These are phyloP conservation scores for Apamea epomidion DNA, from an alignment of 2,888 invertebrate species.

Conservation along the genomic window DNA sequence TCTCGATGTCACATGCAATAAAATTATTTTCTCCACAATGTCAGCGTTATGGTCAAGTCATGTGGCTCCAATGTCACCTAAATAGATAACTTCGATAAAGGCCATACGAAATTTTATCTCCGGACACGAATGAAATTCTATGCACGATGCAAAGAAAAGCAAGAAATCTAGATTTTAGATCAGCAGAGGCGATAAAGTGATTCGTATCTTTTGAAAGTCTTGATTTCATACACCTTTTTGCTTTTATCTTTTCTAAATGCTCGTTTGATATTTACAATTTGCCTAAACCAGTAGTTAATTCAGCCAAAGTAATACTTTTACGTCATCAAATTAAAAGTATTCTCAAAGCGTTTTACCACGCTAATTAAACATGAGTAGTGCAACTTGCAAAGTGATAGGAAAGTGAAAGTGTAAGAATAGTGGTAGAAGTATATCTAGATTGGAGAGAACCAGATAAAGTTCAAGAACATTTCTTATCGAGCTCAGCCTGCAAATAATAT, in stretches of 20 bases:
- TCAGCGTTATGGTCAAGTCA: constrained; percentile 34
- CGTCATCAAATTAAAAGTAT: constrained; percentile 45
- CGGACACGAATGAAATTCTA: background rate
- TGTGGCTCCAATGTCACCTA: constrained; percentile 54
- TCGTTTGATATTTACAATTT: constrained; percentile 26
- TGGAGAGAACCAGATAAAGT: constrained; percentile 26
- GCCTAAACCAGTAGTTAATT: constrained; percentile 22
- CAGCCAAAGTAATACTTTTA: constrained; percentile 37
- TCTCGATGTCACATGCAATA: constrained; percentile 20
- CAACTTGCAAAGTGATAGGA: constrained; percentile 53
- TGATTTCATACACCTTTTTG: constrained; percentile 3
- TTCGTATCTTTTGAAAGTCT: constrained; percentile 17
- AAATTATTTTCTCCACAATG: constrained; percentile 37
- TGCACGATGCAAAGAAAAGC: no score
- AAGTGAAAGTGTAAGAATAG: constrained; percentile 64
- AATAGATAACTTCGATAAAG: constrained; percentile 50
- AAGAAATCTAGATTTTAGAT: background rate
- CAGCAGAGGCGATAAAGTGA: background rate
- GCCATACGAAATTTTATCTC: constrained; percentile 22
- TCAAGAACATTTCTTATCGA: constrained; percentile 29
- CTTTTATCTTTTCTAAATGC: constrained; percentile 16
- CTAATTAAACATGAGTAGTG: constrained; percentile 65
- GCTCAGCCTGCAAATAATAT: background rate
- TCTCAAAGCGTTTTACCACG: constrained; percentile 56
- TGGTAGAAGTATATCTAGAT: constrained; percentile 28